These are phyloP conservation scores for Tautogolabrus adspersus DNA, from an alignment of 2,113 vertebrate species.

Conservation along the genomic window DNA sequence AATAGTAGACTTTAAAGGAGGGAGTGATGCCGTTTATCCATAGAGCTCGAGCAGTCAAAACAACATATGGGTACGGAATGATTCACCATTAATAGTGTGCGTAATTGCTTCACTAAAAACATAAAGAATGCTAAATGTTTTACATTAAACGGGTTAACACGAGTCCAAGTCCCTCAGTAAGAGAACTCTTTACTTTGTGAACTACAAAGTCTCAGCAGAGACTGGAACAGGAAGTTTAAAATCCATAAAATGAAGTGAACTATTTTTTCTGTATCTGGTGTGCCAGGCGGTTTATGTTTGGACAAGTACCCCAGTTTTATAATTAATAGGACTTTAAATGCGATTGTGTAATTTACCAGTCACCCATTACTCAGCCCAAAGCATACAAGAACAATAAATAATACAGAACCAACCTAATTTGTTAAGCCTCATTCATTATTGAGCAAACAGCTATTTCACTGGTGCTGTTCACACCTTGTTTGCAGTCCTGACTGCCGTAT, in stretches of 20 bases:
- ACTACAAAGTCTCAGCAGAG: no score
- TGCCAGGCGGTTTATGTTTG: neutral
- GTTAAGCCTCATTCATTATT: conserved; percentile 58
- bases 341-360: conserved; percentile 7
- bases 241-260: neutral
- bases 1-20: no score
- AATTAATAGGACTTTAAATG: neutral
- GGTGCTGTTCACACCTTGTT: conserved; percentile 50
- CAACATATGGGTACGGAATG: no score
- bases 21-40: no score
- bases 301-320: neutral
- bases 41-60: no score
- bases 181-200: no score
- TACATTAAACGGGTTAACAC: no score
- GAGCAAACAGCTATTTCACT: conserved; percentile 7
- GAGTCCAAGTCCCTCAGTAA: no score
- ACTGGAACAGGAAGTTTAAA: no score
- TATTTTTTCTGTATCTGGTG: neutral
- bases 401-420: conserved; percentile 27
- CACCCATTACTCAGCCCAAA: neutral
- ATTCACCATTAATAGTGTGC: no score
- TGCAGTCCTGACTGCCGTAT: conserved; percentile 24
- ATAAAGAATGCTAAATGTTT: no score
- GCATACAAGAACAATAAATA: conserved; percentile 4
- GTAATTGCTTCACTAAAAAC: no score